A percentile compares a stretch with the other conserved stretches of the same genome.
Conservation (phyloP, 2,888 invertebrate species). For the Scrobipalpa atriplicella region DNA sequence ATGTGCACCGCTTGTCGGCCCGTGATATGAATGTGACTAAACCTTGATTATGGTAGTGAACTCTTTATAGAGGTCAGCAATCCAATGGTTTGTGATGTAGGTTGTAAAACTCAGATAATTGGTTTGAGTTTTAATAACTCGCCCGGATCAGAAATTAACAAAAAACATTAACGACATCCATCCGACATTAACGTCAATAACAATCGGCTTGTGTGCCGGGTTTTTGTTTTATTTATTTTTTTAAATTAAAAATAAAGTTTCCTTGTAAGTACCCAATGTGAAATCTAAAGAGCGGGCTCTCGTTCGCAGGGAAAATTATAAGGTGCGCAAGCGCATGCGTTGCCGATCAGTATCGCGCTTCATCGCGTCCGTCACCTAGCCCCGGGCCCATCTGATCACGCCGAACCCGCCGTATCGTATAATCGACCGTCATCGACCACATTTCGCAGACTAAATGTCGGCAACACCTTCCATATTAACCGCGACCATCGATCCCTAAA, state of each 20-base stretch:
- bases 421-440: slow-evolving; percentile 57
- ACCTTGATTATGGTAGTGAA: slow-evolving; percentile 81
- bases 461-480: slow-evolving; percentile 55
- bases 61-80: slow-evolving; percentile 76
- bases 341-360: slow-evolving; percentile 64
- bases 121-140: slow-evolving; percentile 35
- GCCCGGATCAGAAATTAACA: slow-evolving; percentile 24
- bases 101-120: slow-evolving; percentile 56
- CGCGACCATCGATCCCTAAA: slow-evolving; percentile 23
- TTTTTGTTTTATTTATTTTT: slow-evolving; percentile 17
- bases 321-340: slow-evolving; percentile 47
- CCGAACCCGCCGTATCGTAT: slow-evolving; percentile 33
- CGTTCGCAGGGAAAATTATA: slow-evolving; percentile 62
- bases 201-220: slow-evolving; percentile 10
- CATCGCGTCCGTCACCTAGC: slow-evolving; percentile 70
- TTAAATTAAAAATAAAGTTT: slow-evolving; percentile 7
- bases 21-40: slow-evolving; percentile 81
- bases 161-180: slow-evolving; percentile 27
- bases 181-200: slow-evolving; percentile 18
- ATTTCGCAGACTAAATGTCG: slow-evolving; percentile 67
- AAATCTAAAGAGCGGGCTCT: slow-evolving; percentile 40
- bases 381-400: slow-evolving; percentile 65
- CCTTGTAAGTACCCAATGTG: slow-evolving; percentile 7
- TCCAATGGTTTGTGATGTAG: slow-evolving; percentile 58
- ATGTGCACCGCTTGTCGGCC: slow-evolving; percentile 77